These are phyloP conservation scores for Drosophila orosa DNA, from an alignment of 1,140 invertebrate species.

Conservation along the genomic window DNA sequence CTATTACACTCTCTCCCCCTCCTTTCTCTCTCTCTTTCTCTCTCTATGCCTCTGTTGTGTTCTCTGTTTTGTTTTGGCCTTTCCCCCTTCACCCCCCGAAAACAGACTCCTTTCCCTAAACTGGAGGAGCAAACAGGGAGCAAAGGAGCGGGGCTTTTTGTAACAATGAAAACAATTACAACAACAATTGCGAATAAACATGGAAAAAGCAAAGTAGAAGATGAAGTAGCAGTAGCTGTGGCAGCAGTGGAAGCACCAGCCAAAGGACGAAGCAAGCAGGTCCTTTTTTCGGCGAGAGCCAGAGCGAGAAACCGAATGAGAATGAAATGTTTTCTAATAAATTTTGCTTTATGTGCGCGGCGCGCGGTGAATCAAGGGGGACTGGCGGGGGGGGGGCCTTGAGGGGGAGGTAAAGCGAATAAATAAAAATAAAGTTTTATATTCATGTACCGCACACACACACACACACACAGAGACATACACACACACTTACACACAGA, in stretches of 20 bases:
- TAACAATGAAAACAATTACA: conserved; percentile 83
- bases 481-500: conserved; percentile 31
- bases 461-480: conserved; percentile 44
- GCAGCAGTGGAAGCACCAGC: conserved; percentile 19
- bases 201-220: conserved; percentile 82
- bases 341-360: conserved; percentile 82
- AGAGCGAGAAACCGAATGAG: conserved; percentile 59
- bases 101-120: conserved; percentile 1
- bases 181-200: conserved; percentile 83
- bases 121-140: background rate
- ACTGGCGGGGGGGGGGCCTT: too few relatives aligned
- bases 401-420: conserved; percentile 59
- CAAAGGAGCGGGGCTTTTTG: conserved; percentile 17
- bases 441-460: conserved; percentile 77
- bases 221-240: conserved; percentile 64
- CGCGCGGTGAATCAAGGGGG: too few relatives aligned
- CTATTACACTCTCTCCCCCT: background rate
- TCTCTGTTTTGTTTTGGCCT: conserved; percentile 53
- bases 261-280: conserved; percentile 10
- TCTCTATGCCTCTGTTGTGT: conserved; percentile 2
- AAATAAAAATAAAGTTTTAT: conserved; percentile 83
- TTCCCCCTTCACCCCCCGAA: too few relatives aligned
- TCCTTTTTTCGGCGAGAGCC: conserved; percentile 22
- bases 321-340: conserved; percentile 83
- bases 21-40: background rate